These are phyloP conservation scores for Poecilus cupreus DNA, from an alignment of 2,888 invertebrate species.

Conservation along the genomic window DNA sequence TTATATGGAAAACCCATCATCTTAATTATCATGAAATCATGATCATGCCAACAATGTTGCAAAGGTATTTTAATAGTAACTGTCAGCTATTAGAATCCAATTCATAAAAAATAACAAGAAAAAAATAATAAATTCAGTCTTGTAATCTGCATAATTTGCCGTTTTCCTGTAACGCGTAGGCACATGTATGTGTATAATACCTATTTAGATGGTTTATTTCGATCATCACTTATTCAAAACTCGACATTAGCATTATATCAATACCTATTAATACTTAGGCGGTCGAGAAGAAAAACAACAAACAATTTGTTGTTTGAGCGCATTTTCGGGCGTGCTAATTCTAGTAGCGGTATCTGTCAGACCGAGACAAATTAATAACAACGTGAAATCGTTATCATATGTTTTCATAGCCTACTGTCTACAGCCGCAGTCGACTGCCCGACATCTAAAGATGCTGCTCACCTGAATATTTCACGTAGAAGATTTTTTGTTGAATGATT, in stretches of 20 bases:
- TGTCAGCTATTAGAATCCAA: not conserved
- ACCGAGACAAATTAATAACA: slow-evolving; percentile 26
- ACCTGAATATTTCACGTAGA: not conserved
- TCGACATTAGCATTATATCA: too few species aligned
- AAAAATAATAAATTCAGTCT: not conserved
- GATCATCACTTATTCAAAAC: too few species aligned
- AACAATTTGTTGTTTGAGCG: not conserved
- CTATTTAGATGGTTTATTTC: too few species aligned
- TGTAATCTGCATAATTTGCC: not conserved
- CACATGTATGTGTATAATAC: too few species aligned
- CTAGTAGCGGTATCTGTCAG: slow-evolving; percentile 15
- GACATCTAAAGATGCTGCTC: not conserved
- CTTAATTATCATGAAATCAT: not conserved
- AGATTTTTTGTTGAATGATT: not conserved
- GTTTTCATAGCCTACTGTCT: not conserved
- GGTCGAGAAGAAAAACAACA: not conserved
- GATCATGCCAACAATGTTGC: slow-evolving; percentile 2
- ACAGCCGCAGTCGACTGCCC: too few species aligned
- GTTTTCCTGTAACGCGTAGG: too few species aligned
- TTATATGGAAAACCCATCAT: slow-evolving; percentile 10
- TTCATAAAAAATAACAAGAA: not conserved
- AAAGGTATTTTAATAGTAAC: slow-evolving; percentile 13
- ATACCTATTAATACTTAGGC: too few species aligned
- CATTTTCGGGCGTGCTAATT: slow-evolving; percentile 2
- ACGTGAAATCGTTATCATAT: slow-evolving; percentile 9